Percentiles rank a stretch among this genome's conserved stretches.
phyloP scores from a whole-genome alignment of 2,113 vertebrate genomes.

The Vimba vimba region DNA sequence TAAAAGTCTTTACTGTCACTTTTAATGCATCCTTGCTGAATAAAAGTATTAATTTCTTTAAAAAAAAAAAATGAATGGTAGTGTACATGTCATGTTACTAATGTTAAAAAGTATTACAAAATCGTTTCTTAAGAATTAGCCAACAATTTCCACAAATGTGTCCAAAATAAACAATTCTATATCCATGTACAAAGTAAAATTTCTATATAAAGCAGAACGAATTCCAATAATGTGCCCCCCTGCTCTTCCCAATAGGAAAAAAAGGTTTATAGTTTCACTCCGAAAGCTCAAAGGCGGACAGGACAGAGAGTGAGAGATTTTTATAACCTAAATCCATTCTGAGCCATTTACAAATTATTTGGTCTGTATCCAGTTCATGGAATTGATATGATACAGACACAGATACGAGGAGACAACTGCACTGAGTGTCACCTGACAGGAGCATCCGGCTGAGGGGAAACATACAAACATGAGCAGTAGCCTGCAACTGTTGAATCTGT shows the following conservation, averaged over 20 bases:
- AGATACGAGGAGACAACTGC: constrained; percentile 20
- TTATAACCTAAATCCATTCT: constrained; percentile 31
- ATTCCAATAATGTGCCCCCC: constrained; percentile 10
- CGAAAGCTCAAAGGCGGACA: background rate
- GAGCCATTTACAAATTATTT: background rate
- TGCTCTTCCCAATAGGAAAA: background rate
- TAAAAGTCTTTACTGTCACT: background rate
- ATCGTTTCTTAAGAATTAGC: background rate
- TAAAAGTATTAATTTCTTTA: background rate
- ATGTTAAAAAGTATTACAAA: too few relatives aligned
- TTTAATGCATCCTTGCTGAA: background rate
- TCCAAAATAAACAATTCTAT: background rate
- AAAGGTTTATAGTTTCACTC: constrained; percentile 29
- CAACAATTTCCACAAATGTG: background rate
- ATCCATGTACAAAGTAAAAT: background rate
- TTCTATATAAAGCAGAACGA: background rate
- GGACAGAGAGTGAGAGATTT: constrained; percentile 9
- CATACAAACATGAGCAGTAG: constrained; percentile 35
- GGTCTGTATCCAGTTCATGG: background rate
- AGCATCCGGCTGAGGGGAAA: constrained; percentile 28
- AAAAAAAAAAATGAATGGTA: background rate
- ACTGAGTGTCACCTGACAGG: constrained; percentile 17
- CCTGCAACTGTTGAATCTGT: background rate
- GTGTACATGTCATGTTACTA: background rate
- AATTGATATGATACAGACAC: constrained; percentile 18